A percentile compares a stretch with the other conserved stretches of the same genome.
These are phyloP conservation scores for Arion vulgaris DNA, from an alignment of 1,140 invertebrate genomes.

Conservation along the genomic window DNA sequence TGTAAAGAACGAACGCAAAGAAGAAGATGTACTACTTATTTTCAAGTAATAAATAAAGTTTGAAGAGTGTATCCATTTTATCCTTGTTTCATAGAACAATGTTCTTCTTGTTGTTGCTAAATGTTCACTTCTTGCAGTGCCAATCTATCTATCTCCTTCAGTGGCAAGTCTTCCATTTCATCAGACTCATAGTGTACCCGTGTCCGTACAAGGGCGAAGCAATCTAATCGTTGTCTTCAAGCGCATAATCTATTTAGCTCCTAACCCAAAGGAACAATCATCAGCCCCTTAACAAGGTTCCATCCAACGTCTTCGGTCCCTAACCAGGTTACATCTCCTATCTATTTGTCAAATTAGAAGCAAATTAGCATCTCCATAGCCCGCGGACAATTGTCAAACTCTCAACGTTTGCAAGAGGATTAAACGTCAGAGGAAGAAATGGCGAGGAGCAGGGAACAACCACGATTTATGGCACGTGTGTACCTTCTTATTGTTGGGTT, in stretches of 20 bases:
- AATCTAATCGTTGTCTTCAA: constrained; percentile 4
- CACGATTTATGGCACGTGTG: not conserved
- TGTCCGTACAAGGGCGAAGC: not conserved
- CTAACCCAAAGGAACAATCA: constrained; percentile 2
- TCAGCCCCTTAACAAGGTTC: not conserved
- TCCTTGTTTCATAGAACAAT: too few species aligned
- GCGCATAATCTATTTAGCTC: constrained; percentile 5
- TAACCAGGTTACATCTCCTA: constrained; percentile 13
- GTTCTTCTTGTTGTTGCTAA: too few species aligned
- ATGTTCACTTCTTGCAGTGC: too few species aligned
- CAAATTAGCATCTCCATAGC: constrained; percentile 12
- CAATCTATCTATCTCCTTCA: too few species aligned
- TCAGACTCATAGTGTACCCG: not conserved
- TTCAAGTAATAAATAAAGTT: too few species aligned
- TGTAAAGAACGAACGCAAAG: too few species aligned
- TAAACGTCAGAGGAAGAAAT: not conserved
- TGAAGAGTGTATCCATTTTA: too few species aligned
- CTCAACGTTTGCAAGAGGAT: not conserved
- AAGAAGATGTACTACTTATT: too few species aligned
- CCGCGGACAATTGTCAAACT: not conserved
- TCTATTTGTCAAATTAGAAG: constrained; percentile 33
- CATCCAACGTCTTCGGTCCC: not conserved
- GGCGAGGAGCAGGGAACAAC: not conserved
- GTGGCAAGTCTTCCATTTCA: not conserved
- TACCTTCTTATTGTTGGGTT: not conserved